Conservation (phyloP, 2,888 invertebrate genomes). For the Doris montereyensis region DNA sequence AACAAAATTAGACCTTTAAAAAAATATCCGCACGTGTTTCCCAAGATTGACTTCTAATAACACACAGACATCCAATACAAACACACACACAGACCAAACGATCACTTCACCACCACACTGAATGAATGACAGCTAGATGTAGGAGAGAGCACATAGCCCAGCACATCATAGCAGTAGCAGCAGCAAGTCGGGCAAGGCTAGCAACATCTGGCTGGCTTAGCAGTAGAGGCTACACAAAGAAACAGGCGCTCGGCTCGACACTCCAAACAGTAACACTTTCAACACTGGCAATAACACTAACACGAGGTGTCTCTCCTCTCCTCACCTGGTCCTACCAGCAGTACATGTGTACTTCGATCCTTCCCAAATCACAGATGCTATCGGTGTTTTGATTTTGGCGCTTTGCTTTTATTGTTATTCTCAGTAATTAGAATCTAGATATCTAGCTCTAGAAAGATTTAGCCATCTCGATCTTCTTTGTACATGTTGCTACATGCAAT, state of each 20-base stretch:
- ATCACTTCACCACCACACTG: constrained; percentile 17
- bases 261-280: background rate
- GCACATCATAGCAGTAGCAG: background rate
- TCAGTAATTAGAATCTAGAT: too few species aligned
- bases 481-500: too few species aligned
- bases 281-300: background rate
- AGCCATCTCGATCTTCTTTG: too few species aligned
- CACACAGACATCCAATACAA: background rate
- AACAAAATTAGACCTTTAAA: too few species aligned
- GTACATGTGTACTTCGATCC: too few species aligned
- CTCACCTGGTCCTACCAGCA: too few species aligned
- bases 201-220: background rate
- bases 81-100: constrained; percentile 29
- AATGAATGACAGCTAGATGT: background rate
- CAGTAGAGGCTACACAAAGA: background rate
- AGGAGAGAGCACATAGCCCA: background rate
- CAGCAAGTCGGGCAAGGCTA: background rate
- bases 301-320: background rate
- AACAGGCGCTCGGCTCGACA: background rate
- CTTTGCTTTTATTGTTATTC: too few species aligned
- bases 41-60: too few species aligned
- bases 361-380: too few species aligned
- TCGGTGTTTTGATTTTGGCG: too few species aligned
- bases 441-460: too few species aligned
- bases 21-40: too few species aligned